Conservation (phyloP, 2,888 invertebrate species). For the Alentia gelatinosa region DNA sequence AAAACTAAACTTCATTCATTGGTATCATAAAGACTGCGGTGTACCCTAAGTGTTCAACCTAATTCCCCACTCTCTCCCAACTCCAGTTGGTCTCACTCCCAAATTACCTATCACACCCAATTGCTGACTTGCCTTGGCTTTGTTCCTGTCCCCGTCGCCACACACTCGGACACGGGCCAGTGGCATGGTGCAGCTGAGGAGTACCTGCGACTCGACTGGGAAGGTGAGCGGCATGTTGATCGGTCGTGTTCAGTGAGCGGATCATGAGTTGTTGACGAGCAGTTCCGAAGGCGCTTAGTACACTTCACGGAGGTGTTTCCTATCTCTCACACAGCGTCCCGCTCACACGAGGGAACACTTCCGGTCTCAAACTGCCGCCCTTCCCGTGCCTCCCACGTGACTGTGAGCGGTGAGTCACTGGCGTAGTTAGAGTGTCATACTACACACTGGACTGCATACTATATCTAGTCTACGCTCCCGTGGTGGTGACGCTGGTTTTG, state of each 20-base stretch:
- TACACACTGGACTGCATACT: neutral
- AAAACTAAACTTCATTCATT: too few relatives aligned
- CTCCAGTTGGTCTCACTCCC: neutral
- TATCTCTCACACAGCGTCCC: too few relatives aligned
- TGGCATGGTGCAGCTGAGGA: neutral
- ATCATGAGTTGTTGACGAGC: neutral
- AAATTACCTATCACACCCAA: neutral
- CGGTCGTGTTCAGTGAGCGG: neutral
- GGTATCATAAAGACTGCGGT: too few relatives aligned
- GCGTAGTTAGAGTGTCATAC: neutral
- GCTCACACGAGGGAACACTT: too few relatives aligned
- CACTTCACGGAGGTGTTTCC: too few relatives aligned
- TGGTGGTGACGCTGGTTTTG: neutral
- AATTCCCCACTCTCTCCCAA: too few relatives aligned
- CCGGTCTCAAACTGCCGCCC: too few relatives aligned
- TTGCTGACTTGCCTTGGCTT: conserved; percentile 1
- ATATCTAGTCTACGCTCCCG: neutral
- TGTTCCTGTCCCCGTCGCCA: neutral
- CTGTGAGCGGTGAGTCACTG: neutral
- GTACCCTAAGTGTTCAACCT: too few relatives aligned
- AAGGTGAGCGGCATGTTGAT: neutral
- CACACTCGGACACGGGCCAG: neutral
- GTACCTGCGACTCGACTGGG: neutral
- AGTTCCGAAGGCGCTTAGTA: too few relatives aligned
- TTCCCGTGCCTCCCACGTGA: neutral